phyloP scores from a whole-genome alignment of 2,113 vertebrate genomes.

The Menura novaehollandiae region DNA sequence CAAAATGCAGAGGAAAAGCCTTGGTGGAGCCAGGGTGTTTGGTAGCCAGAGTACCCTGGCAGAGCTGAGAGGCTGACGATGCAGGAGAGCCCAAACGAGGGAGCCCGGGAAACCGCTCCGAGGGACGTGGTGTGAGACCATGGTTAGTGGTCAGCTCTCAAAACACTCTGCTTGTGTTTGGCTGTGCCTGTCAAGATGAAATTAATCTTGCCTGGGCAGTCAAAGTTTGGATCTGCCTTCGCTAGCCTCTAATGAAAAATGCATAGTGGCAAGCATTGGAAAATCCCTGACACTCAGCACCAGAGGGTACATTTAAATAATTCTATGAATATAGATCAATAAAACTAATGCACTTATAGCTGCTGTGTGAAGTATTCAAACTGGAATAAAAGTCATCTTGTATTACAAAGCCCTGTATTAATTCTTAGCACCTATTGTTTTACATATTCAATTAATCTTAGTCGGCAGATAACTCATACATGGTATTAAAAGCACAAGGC shows the following conservation, averaged over 20 bases:
- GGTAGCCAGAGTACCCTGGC: not conserved
- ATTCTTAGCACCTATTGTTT: constrained; percentile 72
- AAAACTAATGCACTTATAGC: constrained; percentile 77
- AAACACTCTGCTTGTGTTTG: constrained; percentile 9
- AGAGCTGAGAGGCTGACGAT: not conserved
- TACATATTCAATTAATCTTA: constrained; percentile 77
- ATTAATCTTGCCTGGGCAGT: constrained; percentile 74
- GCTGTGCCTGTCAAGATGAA: constrained; percentile 62
- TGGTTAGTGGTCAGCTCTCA: constrained; percentile 26
- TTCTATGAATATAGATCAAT: constrained; percentile 80
- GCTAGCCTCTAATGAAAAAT: constrained; percentile 76
- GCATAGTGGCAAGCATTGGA: constrained; percentile 70
- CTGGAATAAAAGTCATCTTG: constrained; percentile 69
- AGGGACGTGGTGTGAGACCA: not conserved
- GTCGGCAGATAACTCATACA: constrained; percentile 38
- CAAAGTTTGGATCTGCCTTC: constrained; percentile 70
- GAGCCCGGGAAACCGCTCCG: not conserved
- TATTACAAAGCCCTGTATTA: constrained; percentile 69
- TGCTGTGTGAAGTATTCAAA: constrained; percentile 66
- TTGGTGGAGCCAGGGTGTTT: not conserved
- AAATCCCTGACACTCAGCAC: constrained; percentile 73
- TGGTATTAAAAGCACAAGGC: constrained; percentile 43
- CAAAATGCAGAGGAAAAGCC: not conserved
- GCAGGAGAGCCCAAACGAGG: not conserved
- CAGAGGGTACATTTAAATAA: constrained; percentile 79